phyloP scores from a whole-genome alignment of 2,888 invertebrate genomes.

The Macrosiphum euphorbiae region DNA sequence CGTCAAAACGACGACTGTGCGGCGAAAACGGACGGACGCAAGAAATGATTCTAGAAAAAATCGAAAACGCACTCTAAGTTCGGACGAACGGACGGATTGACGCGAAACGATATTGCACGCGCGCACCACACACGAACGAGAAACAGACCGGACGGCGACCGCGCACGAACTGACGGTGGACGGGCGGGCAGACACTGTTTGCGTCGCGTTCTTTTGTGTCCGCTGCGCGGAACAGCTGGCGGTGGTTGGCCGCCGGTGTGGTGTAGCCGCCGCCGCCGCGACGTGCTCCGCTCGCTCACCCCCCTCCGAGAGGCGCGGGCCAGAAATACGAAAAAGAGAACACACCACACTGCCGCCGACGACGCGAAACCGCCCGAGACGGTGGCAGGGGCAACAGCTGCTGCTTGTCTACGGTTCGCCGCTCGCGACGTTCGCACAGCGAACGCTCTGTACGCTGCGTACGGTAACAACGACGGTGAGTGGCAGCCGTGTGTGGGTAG shows the following conservation, averaged over 20 bases:
- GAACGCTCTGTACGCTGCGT: not conserved
- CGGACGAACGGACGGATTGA: not conserved
- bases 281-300: not conserved
- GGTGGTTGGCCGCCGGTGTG: constrained; percentile 16
- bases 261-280: not conserved
- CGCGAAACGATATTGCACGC: not conserved
- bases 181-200: constrained; percentile 38
- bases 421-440: not conserved
- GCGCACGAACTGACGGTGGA: constrained; percentile 24
- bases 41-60: not conserved
- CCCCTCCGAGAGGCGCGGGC: not conserved
- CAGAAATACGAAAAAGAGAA: constrained; percentile 6
- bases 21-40: not conserved
- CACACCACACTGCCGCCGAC: not conserved
- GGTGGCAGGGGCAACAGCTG: not conserved
- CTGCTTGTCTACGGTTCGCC: constrained; percentile 13
- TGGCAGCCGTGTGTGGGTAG: not conserved
- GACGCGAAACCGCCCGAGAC: not conserved
- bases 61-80: not conserved
- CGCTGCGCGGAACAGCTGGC: constrained; percentile 48
- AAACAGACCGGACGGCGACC: not conserved
- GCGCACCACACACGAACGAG: not conserved
- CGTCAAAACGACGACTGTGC: not conserved
- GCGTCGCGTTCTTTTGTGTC: constrained; percentile 53
- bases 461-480: not conserved